These are phyloP conservation scores for Heliconius charithonia DNA, from an alignment of 2,888 invertebrate species.

Conservation along the genomic window DNA sequence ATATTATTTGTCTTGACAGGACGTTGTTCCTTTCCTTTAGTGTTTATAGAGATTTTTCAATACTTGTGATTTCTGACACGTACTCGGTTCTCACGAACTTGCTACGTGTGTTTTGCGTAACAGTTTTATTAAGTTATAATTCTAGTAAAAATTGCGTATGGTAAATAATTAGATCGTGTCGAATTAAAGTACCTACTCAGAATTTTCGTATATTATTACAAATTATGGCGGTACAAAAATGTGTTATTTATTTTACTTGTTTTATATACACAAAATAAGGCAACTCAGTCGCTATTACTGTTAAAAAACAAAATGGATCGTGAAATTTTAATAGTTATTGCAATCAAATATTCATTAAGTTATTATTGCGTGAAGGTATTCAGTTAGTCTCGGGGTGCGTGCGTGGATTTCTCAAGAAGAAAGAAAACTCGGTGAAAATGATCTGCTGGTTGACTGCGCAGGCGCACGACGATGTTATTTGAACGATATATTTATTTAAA, in stretches of 20 bases:
- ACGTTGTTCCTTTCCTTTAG: slow-evolving; percentile 47
- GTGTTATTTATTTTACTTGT: background rate
- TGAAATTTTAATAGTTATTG: slow-evolving; percentile 48
- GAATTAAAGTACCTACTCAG: background rate
- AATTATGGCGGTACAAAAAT: background rate
- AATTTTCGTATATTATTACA: background rate
- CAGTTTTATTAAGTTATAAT: slow-evolving; percentile 33
- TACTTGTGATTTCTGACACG: slow-evolving; percentile 75
- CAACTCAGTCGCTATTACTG: slow-evolving; percentile 24
- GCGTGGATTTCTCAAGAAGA: slow-evolving; percentile 75
- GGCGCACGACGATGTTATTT: slow-evolving; percentile 31
- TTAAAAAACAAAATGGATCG: slow-evolving; percentile 43
- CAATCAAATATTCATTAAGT: slow-evolving; percentile 67
- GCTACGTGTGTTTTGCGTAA: slow-evolving; percentile 56
- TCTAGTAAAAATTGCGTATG: slow-evolving; percentile 26
- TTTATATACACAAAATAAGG: slow-evolving; percentile 5
- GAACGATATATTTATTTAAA: slow-evolving; percentile 31
- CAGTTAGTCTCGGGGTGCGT: slow-evolving; percentile 69
- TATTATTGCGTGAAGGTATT: slow-evolving; percentile 78
- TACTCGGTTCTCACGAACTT: slow-evolving; percentile 73
- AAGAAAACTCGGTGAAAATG: slow-evolving; percentile 79
- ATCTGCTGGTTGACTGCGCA: slow-evolving; percentile 68
- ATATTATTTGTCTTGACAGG: slow-evolving; percentile 45
- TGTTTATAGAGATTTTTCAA: slow-evolving; percentile 54
- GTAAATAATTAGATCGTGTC: slow-evolving; percentile 24